Percentiles rank a stretch among this genome's conserved stretches.
These are phyloP conservation scores for Siderastrea siderea DNA, from an alignment of 92 coral and sea anemone genomes.

Conservation along the genomic window DNA sequence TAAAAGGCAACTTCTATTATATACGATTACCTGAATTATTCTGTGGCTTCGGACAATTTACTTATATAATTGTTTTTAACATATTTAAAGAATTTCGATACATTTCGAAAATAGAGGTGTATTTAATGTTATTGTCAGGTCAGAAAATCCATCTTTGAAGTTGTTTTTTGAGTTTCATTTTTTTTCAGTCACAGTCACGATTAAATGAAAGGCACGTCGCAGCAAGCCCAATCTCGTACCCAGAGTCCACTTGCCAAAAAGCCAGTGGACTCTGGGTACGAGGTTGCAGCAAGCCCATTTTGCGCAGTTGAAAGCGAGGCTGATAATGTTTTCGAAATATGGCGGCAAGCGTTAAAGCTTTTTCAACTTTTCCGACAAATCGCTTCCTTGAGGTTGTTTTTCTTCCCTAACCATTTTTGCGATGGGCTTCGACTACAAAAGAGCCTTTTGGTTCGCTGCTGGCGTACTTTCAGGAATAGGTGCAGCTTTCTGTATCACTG, in stretches of 20 bases:
- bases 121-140: too few relatives aligned
- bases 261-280: too few relatives aligned
- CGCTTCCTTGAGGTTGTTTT: background rate
- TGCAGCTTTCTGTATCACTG: constrained; percentile 79
- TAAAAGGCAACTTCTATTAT: too few relatives aligned
- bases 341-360: constrained; percentile 68
- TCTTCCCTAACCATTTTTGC: background rate
- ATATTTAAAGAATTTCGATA: too few relatives aligned
- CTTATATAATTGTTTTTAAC: background rate
- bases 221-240: too few relatives aligned
- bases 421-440: constrained; percentile 81
- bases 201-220: too few relatives aligned
- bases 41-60: background rate
- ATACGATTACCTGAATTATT: background rate
- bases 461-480: constrained; percentile 88
- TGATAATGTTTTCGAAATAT: constrained; percentile 62
- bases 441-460: constrained; percentile 72
- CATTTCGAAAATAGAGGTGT: too few relatives aligned
- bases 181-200: too few relatives aligned
- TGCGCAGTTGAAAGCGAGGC: constrained; percentile 16
- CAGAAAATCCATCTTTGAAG: too few relatives aligned
- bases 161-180: too few relatives aligned
- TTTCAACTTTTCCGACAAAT: constrained; percentile 48
- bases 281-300: background rate
- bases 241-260: too few relatives aligned